These are phyloP conservation scores for Odontamblyopus rebecca DNA, from an alignment of 2,797 vertebrate genomes.

Conservation along the genomic window DNA sequence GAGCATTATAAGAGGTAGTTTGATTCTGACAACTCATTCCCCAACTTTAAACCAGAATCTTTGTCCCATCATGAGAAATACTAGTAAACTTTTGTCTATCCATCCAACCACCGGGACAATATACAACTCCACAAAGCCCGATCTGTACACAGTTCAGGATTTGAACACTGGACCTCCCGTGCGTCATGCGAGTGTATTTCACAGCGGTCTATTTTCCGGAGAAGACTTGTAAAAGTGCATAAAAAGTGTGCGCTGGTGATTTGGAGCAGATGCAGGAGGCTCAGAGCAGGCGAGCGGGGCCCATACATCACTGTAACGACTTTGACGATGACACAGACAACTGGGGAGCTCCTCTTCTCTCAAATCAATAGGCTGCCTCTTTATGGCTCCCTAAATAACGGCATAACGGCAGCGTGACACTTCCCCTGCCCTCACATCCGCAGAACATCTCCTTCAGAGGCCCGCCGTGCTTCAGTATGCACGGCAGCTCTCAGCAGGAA, in stretches of 20 bases:
- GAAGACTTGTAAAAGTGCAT: slow-evolving; percentile 34
- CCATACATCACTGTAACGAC: slow-evolving; percentile 80
- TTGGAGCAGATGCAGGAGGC: slow-evolving; percentile 30
- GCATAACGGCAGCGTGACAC: slow-evolving; percentile 75
- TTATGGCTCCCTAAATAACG: slow-evolving; percentile 78
- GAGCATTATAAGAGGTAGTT: not conserved
- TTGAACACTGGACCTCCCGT: not conserved
- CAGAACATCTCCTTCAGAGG: slow-evolving; percentile 72
- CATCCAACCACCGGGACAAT: not conserved
- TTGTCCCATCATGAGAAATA: not conserved
- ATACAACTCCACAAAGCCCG: not conserved
- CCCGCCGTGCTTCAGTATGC: slow-evolving; percentile 54
- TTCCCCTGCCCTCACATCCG: slow-evolving; percentile 71
- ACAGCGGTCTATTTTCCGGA: slow-evolving; percentile 2
- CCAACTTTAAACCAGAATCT: not conserved
- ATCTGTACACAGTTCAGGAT: not conserved
- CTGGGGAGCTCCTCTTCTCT: slow-evolving; percentile 71
- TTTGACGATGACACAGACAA: slow-evolving; percentile 77
- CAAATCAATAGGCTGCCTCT: slow-evolving; percentile 77
- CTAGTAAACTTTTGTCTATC: not conserved
- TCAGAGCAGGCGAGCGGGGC: slow-evolving; percentile 47
- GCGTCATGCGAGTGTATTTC: not conserved
- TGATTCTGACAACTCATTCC: too few species aligned
- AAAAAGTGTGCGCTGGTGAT: slow-evolving; percentile 33
- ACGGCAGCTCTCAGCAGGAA: slow-evolving; percentile 46